These are phyloP conservation scores for Anarhynchus alexandrinus DNA, from an alignment of 2,113 vertebrate genomes.

Conservation along the genomic window DNA sequence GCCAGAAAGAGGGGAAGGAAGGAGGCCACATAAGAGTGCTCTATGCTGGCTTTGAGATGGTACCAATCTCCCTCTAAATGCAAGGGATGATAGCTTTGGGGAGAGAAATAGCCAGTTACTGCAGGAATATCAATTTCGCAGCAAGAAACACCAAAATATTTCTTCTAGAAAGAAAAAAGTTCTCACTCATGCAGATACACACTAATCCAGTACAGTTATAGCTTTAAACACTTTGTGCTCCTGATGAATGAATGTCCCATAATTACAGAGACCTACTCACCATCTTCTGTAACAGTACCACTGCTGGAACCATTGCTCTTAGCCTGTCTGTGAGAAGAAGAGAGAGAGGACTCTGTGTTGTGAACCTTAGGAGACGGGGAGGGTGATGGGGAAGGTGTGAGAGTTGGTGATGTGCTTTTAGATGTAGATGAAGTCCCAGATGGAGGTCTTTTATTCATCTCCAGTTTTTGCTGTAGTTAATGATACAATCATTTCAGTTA, in stretches of 20 bases:
- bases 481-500: background rate
- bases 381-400: constrained; percentile 84
- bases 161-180: background rate
- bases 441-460: constrained; percentile 81
- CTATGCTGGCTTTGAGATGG: background rate
- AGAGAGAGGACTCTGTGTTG: constrained; percentile 80
- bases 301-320: constrained; percentile 98
- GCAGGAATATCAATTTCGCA: background rate
- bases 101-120: background rate
- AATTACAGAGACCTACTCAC: constrained; percentile 64
- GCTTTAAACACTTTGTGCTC: background rate
- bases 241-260: background rate
- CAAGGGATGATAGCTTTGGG: background rate
- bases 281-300: constrained; percentile 95
- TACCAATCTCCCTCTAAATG: background rate
- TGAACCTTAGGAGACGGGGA: constrained; percentile 80
- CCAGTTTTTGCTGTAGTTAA: constrained; percentile 78
- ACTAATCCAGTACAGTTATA: background rate
- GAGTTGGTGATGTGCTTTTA: constrained; percentile 96
- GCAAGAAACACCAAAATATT: background rate
- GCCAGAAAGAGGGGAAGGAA: background rate
- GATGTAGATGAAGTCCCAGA: constrained; percentile 93
- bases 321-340: constrained; percentile 89
- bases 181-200: background rate
- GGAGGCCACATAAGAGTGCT: rapidly evolving